Evolutionary conservation across 2,113 vertebrate species (phyloP).

Genomic region (Hypanus sabinus): DNA sequence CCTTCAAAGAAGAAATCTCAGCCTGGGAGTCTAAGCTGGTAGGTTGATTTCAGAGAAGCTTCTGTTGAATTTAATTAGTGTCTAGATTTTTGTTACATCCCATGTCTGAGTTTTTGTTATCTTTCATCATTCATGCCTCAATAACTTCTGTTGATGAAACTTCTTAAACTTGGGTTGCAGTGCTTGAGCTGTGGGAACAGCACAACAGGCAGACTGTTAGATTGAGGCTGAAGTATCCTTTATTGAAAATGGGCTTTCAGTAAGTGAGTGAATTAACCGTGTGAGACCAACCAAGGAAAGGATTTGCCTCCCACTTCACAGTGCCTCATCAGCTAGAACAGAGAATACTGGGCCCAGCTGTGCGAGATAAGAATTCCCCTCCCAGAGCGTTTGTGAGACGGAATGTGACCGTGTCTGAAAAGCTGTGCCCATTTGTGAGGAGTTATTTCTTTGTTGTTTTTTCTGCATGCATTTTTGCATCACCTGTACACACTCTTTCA

Average conservation of each 20-base stretch:
- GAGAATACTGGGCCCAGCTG: conserved; percentile 26
- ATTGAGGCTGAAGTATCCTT: conserved; percentile 49
- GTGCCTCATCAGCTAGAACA: conserved; percentile 46
- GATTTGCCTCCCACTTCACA: conserved; percentile 44
- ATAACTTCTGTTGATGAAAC: conserved; percentile 53
- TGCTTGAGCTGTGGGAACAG: conserved; percentile 12
- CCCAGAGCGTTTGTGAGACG: neutral
- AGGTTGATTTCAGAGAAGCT: conserved; percentile 53
- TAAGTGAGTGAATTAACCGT: conserved; percentile 45
- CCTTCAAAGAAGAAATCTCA: conserved; percentile 55
- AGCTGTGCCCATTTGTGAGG: neutral
- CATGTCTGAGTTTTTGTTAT: conserved; percentile 50
- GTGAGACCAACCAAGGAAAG: conserved; percentile 47
- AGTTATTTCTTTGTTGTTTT: neutral
- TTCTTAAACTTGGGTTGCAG: conserved; percentile 46
- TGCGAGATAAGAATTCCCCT: neutral
- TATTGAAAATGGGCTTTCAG: conserved; percentile 42
- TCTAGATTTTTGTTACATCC: conserved; percentile 58
- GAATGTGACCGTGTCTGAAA: neutral
- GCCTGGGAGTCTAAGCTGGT: conserved; percentile 53
- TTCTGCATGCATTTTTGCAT: neutral
- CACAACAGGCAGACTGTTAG: conserved; percentile 43
- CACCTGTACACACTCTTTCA: neutral
- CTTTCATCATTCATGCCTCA: conserved; percentile 54
- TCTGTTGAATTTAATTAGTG: conserved; percentile 62